phyloP scores from a whole-genome alignment of 2,797 vertebrate genomes.

The Syngnathus acus region DNA sequence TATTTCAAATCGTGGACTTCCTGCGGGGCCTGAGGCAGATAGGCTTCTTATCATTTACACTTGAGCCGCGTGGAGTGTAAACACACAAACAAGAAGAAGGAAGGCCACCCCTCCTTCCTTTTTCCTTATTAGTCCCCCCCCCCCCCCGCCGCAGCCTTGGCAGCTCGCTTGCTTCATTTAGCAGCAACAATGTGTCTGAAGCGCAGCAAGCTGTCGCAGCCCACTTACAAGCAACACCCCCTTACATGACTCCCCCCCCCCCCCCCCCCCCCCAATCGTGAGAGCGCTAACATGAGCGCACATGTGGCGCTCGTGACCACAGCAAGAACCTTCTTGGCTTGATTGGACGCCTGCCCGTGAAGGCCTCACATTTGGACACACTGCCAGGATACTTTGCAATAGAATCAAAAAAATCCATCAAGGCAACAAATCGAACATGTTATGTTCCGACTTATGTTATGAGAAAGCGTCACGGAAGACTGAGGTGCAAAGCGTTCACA shows the following conservation, averaged over 20 bases:
- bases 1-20: constrained; percentile 1
- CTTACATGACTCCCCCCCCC: not conserved
- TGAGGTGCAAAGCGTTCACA: no score
- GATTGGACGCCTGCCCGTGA: not conserved
- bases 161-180: constrained; percentile 65
- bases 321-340: constrained; percentile 16
- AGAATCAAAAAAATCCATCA: no score
- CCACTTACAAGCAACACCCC: constrained; percentile 2
- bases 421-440: not conserved
- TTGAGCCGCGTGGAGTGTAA: constrained; percentile 39
- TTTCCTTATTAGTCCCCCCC: not conserved
- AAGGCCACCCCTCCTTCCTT: not conserved
- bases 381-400: not conserved
- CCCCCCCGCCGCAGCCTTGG: constrained; percentile 29
- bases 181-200: constrained; percentile 64
- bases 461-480: no score
- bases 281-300: constrained; percentile 42
- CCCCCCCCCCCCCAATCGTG: constrained; percentile 24
- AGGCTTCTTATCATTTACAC: constrained; percentile 48
- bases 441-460: not conserved
- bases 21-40: constrained; percentile 19
- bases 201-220: constrained; percentile 58
- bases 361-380: not conserved
- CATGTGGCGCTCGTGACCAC: constrained; percentile 19
- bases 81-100: constrained; percentile 33